Conservation (phyloP, 2,797 vertebrate species). For the Cyclopterus lumpus region DNA sequence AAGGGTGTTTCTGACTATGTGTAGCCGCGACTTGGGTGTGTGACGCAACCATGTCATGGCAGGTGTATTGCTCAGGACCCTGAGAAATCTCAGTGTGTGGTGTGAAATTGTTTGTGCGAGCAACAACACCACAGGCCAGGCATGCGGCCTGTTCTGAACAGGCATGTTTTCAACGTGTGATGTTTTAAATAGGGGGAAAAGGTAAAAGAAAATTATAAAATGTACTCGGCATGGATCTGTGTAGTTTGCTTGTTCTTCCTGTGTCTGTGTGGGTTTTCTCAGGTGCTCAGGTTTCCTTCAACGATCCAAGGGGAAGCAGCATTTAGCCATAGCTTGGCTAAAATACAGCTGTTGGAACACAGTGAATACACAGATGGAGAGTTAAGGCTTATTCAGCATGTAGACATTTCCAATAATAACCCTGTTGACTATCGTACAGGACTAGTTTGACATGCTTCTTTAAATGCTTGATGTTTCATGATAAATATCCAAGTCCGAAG, state of each 20-base stretch:
- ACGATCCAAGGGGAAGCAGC: background rate
- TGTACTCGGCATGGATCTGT: background rate
- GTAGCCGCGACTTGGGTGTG: background rate
- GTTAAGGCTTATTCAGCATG: background rate
- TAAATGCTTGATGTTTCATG: background rate
- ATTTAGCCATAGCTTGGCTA: conserved; percentile 3
- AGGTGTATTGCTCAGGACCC: background rate
- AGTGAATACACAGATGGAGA: conserved; percentile 9
- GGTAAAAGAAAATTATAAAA: no score
- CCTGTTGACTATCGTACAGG: background rate
- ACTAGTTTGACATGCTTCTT: background rate
- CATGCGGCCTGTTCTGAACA: background rate
- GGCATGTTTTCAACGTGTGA: background rate
- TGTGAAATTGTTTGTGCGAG: background rate
- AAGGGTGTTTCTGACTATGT: background rate
- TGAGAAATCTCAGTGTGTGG: background rate
- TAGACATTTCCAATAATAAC: background rate
- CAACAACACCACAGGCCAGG: background rate
- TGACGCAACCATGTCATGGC: background rate
- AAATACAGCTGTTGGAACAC: conserved; percentile 3
- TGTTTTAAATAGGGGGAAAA: background rate
- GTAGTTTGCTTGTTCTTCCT: background rate
- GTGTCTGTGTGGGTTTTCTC: background rate
- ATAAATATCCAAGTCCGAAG: background rate
- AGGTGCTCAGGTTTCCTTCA: background rate